Evolutionary conservation across 1,140 invertebrate genomes (phyloP).

Genomic region (Hirudo medicinalis): DNA sequence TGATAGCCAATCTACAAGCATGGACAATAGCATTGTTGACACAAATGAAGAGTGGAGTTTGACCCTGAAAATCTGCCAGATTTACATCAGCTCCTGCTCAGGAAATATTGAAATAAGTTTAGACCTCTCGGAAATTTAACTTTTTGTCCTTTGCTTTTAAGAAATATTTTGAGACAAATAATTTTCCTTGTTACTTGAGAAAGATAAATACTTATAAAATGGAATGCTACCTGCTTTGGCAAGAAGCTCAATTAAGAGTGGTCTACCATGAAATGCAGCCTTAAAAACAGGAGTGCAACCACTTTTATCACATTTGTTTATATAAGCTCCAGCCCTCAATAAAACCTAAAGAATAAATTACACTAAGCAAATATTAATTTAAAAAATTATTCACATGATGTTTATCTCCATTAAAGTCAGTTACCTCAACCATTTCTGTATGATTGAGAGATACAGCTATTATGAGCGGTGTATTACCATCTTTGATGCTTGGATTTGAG

Average conservation of each 20-base stretch:
- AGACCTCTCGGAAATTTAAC: neutral
- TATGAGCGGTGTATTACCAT: constrained; percentile 37
- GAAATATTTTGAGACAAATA: too few relatives aligned
- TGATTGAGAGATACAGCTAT: constrained; percentile 39
- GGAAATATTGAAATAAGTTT: neutral
- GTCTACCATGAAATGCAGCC: constrained; percentile 39
- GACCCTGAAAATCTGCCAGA: constrained; percentile 34
- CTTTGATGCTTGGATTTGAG: constrained; percentile 37
- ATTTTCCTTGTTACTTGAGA: neutral
- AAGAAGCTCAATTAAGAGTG: constrained; percentile 34
- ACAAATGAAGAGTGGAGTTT: constrained; percentile 39
- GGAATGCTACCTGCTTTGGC: constrained; percentile 31
- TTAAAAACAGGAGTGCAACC: constrained; percentile 38
- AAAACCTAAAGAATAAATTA: constrained; percentile 30
- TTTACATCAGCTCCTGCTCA: constrained; percentile 36
- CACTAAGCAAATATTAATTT: constrained; percentile 8
- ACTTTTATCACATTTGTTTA: constrained; percentile 36
- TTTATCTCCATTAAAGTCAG: neutral
- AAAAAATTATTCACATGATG: neutral
- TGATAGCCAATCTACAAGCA: constrained; percentile 34
- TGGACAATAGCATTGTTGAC: constrained; percentile 40
- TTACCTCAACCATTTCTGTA: constrained; percentile 37
- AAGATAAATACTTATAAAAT: neutral
- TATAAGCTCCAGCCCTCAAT: constrained; percentile 33
- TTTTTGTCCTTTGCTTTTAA: neutral